Base-by-base conservation (phyloP, 2,888 invertebrate genomes). In the Eupithecia vulgata region DNA sequence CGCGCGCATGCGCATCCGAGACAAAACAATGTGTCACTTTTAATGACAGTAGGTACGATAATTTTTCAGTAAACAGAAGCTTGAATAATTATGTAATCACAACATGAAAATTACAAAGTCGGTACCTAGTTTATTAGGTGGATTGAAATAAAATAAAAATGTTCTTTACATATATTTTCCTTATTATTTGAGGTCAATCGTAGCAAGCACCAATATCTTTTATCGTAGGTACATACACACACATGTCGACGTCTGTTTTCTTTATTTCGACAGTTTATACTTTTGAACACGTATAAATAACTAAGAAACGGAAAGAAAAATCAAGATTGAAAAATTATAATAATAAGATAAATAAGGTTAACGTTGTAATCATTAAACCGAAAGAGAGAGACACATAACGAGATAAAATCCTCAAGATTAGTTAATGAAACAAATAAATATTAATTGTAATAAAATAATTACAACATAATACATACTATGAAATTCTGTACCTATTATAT, bases 21-120 rank as follows among this genome's bases (percentile, higher is more conserved):
- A 67, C 68, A 64, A 69, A 71, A 73, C 37, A 35, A 69, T 78
- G 70, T 70, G 61, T 75, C 71, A 72, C 75, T 59, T 68, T 25
- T 42, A 73, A 67, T 76, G 68, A 64, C 66, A 69, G 8, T 30
- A 12, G 48, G 30, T 52, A 15, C 64, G 21, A n/a, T 62, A 17
- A 35, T 42, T 61, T 40, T 67, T 42, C 17, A 25, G 57, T 59
- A n/a, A 62, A 48, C 48, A n/a, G n/a, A n/a, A 10, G n/a, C 8
- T 48, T 8, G 48, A n/a, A n/a, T 48, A 48, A n/a, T n/a, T 48
- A 8, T n/a, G n/a, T 48, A 10, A 17, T 5, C 7, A 7, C 45
- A 45, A 45, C 7, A 48, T 48, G n/a, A 48, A 48, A 48, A 34
- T 13, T 34, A 61, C 57, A 34, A 15, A 34, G 17, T 12, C 17